Percentiles rank a stretch among this genome's conserved stretches.
Conservation (phyloP, 2,113 vertebrate genomes). For the Miniopterus natalensis region DNA sequence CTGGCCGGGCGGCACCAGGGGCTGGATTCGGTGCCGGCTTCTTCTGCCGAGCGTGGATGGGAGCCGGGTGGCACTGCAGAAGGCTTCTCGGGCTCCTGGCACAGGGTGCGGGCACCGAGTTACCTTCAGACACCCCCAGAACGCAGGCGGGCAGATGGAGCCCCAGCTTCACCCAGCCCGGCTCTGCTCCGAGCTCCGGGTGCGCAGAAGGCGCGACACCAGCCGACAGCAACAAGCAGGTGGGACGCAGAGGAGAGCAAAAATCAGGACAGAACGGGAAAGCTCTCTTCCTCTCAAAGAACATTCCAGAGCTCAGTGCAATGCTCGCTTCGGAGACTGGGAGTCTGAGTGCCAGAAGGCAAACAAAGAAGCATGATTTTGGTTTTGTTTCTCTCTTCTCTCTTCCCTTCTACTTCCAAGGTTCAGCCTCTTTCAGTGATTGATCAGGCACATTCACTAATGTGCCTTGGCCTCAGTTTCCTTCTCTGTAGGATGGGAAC, state of each 20-base stretch:
- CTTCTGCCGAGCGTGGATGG: slow-evolving; percentile 1
- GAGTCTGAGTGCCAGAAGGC: slow-evolving; percentile 40
- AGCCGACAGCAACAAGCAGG: slow-evolving; percentile 72
- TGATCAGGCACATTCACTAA: neutral
- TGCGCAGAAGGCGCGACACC: slow-evolving; percentile 44
- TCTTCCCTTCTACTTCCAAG: neutral
- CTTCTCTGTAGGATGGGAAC: neutral
- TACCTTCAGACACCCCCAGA: slow-evolving; percentile 68
- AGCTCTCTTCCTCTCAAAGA: slow-evolving; percentile 30
- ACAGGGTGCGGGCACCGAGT: neutral
- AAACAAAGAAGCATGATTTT: slow-evolving; percentile 40
- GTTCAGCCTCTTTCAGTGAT: neutral
- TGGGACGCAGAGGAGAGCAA: slow-evolving; percentile 45
- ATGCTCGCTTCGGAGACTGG: neutral
- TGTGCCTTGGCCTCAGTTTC: neutral
- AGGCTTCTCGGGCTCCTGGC: slow-evolving; percentile 68
- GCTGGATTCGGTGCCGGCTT: slow-evolving; percentile 62
- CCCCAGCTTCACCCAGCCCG: neutral
- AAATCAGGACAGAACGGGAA: neutral
- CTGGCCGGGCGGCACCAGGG: slow-evolving; percentile 65
- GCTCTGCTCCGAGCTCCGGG: neutral
- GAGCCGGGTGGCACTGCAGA: slow-evolving; percentile 61
- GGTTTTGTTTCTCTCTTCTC: neutral
- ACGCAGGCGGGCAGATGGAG: slow-evolving; percentile 71
- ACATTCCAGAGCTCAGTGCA: slow-evolving; percentile 37